Conservation (phyloP, 2,113 vertebrate species). For the Chloroceryle aenea region DNA sequence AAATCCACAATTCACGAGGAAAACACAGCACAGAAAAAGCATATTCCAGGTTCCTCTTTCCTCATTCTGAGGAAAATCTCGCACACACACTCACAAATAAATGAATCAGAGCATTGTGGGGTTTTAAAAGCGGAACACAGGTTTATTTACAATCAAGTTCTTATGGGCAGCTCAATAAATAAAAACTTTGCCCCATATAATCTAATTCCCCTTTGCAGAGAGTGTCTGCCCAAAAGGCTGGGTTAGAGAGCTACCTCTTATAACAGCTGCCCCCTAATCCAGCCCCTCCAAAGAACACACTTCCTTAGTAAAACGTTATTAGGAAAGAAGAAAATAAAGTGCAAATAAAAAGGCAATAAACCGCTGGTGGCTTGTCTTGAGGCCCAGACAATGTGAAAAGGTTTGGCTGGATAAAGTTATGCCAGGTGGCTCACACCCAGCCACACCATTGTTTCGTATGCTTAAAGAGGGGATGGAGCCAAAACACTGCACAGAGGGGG, state of each 20-base stretch:
- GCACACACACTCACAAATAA: background rate
- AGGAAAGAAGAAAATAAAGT: constrained; percentile 78
- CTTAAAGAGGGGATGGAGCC: background rate
- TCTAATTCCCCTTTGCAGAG: constrained; percentile 10
- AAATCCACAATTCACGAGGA: background rate
- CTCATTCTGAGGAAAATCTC: background rate
- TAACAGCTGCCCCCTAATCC: background rate
- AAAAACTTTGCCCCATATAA: constrained; percentile 63
- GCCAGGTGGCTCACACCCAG: background rate
- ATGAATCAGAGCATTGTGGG: background rate
- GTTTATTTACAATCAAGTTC: constrained; percentile 82
- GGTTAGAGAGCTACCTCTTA: background rate
- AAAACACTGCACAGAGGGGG: background rate
- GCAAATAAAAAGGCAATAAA: constrained; percentile 78
- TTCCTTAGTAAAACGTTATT: constrained; percentile 17
- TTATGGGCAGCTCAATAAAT: constrained; percentile 81
- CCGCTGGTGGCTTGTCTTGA: constrained; percentile 56
- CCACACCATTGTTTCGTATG: background rate
- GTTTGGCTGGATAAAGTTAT: constrained; percentile 10
- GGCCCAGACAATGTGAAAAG: background rate
- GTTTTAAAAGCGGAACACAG: constrained; percentile 74
- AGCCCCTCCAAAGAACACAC: background rate
- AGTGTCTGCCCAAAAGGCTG: constrained; percentile 1
- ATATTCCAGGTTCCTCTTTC: background rate
- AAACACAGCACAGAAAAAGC: background rate